Evolutionary conservation across 92 coral and sea anemone genomes (phyloP).

Genomic region (Heliopora coerulea): DNA sequence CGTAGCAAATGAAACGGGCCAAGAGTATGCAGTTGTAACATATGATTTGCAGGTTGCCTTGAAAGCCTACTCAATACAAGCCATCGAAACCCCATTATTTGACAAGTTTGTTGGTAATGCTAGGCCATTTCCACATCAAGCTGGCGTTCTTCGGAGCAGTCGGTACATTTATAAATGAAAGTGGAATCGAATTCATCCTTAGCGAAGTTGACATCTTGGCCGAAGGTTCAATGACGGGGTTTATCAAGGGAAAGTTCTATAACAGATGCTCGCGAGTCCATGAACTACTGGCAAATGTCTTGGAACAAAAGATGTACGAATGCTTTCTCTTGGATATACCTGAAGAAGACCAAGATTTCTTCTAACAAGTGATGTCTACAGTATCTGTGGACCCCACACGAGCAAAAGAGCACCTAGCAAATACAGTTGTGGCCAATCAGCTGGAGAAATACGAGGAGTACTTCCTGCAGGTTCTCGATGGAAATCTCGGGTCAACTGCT

Average conservation of each 20-base stretch:
- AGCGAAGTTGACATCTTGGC: not conserved
- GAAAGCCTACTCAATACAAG: too few species aligned
- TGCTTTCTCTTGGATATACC: constrained; percentile 1
- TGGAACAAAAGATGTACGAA: constrained; percentile 26
- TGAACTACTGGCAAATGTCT: constrained; percentile 4
- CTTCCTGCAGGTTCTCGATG: not conserved
- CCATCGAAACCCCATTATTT: too few species aligned
- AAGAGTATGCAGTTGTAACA: too few species aligned
- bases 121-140: constrained; percentile 1
- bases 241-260: not conserved
- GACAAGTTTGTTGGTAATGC: too few species aligned
- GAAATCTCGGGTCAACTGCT: constrained; percentile 12
- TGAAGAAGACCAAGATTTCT: constrained; percentile 5
- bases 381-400: not conserved
- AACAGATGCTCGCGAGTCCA: constrained; percentile 11
- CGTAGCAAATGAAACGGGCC: too few species aligned
- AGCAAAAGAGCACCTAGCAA: not conserved
- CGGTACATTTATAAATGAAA: constrained; percentile 20
- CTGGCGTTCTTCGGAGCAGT: constrained; percentile 14
- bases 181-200: constrained; percentile 3
- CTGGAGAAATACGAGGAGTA: not conserved
- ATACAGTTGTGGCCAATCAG: not conserved
- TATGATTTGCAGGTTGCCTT: too few species aligned
- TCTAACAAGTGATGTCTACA: constrained; percentile 3
- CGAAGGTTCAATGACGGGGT: not conserved